Percentiles rank a stretch among this genome's conserved stretches.
phyloP scores from a whole-genome alignment of 2,797 vertebrate species.

The Ptychobarbus kaznakovi region DNA sequence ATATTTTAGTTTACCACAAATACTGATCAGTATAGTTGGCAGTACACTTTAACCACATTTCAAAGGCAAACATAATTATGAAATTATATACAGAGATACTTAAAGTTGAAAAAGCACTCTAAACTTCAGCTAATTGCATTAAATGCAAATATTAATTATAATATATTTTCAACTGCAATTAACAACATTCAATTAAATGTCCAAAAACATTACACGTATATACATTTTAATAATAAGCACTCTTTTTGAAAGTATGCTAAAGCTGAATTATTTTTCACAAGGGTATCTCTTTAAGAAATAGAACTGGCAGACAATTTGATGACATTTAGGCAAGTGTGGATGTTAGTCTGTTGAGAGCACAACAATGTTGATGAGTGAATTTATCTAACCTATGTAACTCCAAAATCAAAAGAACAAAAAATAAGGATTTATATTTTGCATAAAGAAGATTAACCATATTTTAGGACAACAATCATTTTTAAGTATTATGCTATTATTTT shows the following conservation, averaged over 20 bases:
- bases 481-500: slow-evolving; percentile 9
- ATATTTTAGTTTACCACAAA: not conserved
- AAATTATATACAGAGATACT: not conserved
- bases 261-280: not conserved
- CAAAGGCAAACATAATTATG: not conserved
- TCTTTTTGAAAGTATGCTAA: not conserved
- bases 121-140: not conserved
- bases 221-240: not conserved
- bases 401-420: not conserved
- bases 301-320: not conserved
- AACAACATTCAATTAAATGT: not conserved
- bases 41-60: not conserved
- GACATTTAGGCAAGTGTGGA: slow-evolving; percentile 6
- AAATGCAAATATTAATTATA: not conserved
- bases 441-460: not conserved
- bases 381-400: not conserved
- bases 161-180: not conserved
- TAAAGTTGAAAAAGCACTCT: not conserved
- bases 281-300: slow-evolving; percentile 2
- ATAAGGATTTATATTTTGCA: not conserved
- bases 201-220: not conserved
- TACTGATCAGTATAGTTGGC: not conserved
- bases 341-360: not conserved
- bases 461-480: slow-evolving; percentile 1
- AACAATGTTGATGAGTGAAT: not conserved